Base-by-base conservation (phyloP, 2,797 vertebrate genomes). In the Cygnus olor region DNA sequence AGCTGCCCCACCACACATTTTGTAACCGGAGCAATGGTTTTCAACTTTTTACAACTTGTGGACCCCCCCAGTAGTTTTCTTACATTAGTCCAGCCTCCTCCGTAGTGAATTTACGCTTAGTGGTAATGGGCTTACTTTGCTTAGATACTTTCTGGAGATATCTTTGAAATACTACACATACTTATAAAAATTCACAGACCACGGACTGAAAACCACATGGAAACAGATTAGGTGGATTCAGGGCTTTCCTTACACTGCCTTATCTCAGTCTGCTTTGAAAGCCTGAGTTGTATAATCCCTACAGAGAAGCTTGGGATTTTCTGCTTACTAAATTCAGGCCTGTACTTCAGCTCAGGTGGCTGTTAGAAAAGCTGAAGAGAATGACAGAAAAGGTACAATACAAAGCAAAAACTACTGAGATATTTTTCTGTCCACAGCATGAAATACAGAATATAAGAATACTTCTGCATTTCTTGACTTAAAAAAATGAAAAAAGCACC, bases 121-220 rank as follows among this genome's bases (percentile, higher is more conserved):
- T 80, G 78, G 51, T 49, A 80, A 40, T 6, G 45, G 45, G 19
- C 44, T 85, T 78, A 7, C 65, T 79, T 68, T 80, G 69, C 80
- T 78, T 51, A 66, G 73, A 3, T 54, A 13, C 8, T 51, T 79
- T 71, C 45, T 89, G 44, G 57, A 85, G 27, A 15, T 64, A 16
- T n/a, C 21, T 60, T 49, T 45, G 38, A 51, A 89, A 61, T 16
- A 32, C 30, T 71, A 42, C 49, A 77, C 34, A 71, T 44, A 38
- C 38, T 30, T 58, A 32, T 61, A 49, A 38, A 69, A 91, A 66
- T 51, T 12, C 56, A 63, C 32, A 63, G 58, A 51, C 20, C 44
- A 10, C 0, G 0, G 42, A 63, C 49, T 34, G 57, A 51, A 90
- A 70, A 80, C 54, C 36, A 66, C 3, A 0, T 10, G 24, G 42